Conservation (phyloP, 2,797 vertebrate species). For the Sitta carolinensis region DNA sequence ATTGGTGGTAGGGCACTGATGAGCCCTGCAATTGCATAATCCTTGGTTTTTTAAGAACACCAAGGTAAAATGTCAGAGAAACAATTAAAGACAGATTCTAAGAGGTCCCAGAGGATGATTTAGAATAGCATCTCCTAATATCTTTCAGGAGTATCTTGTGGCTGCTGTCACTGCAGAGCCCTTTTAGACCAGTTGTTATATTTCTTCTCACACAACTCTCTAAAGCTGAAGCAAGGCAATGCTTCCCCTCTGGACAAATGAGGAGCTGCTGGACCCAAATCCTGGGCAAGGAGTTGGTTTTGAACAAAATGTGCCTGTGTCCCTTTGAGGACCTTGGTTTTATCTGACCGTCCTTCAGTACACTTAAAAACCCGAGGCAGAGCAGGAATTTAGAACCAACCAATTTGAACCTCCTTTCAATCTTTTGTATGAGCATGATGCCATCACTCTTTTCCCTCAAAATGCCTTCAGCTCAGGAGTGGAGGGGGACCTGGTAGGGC, state of each 20-base stretch:
- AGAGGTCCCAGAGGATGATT: neutral
- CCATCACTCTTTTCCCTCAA: neutral
- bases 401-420: neutral
- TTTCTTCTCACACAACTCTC: neutral
- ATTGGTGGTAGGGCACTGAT: neutral
- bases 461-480: neutral
- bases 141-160: neutral
- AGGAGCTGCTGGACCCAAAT: neutral
- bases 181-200: neutral
- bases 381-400: neutral
- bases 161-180: neutral
- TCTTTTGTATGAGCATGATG: neutral
- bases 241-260: neutral
- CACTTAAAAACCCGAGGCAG: neutral
- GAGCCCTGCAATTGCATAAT: neutral
- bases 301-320: neutral
- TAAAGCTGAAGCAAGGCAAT: neutral
- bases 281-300: neutral
- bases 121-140: neutral
- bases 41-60: neutral
- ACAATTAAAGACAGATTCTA: neutral
- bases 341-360: neutral
- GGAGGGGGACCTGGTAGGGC: neutral
- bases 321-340: neutral
- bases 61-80: neutral